Percentiles rank a stretch among this genome's conserved stretches.
Conservation (phyloP, 1,140 invertebrate species). For the Drosophila elegans region DNA sequence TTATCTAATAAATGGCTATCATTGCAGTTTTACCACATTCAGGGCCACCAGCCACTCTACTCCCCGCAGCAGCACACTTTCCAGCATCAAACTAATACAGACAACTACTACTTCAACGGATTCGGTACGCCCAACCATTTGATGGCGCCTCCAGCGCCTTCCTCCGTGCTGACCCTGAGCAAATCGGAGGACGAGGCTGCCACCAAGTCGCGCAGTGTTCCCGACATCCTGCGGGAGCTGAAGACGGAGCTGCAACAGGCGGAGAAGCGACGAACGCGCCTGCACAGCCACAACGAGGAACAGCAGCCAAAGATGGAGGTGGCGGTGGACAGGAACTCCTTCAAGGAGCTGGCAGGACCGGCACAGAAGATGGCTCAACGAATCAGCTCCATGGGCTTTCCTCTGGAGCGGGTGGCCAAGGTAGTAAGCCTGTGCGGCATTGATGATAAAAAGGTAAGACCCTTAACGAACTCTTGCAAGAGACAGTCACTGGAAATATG, state of each 20-base stretch:
- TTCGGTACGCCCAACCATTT: slow-evolving; percentile 66
- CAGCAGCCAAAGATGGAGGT: slow-evolving; percentile 23
- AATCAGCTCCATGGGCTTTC: slow-evolving; percentile 94
- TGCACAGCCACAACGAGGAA: slow-evolving; percentile 70
- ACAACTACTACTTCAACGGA: slow-evolving; percentile 66
- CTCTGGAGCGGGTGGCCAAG: slow-evolving; percentile 90
- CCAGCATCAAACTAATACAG: slow-evolving; percentile 73
- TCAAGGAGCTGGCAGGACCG: slow-evolving; percentile 86
- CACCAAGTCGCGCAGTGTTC: slow-evolving; percentile 88
- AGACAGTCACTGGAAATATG: not conserved
- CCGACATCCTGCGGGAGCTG: slow-evolving; percentile 90
- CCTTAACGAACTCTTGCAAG: too few relatives aligned
- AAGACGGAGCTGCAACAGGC: slow-evolving; percentile 87
- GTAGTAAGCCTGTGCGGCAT: slow-evolving; percentile 90
- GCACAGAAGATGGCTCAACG: slow-evolving; percentile 89
- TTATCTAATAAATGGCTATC: not conserved
- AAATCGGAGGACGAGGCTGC: slow-evolving; percentile 79
- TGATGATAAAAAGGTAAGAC: slow-evolving; percentile 93
- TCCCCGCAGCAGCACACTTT: slow-evolving; percentile 55
- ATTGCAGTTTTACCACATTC: slow-evolving; percentile 48
- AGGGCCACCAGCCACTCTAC: slow-evolving; percentile 49
- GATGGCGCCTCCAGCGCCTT: slow-evolving; percentile 43
- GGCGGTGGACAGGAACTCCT: slow-evolving; percentile 17
- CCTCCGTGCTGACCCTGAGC: slow-evolving; percentile 17
- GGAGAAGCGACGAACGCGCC: slow-evolving; percentile 84